phyloP scores from a whole-genome alignment of 2,888 invertebrate genomes.

The Mimas tiliae region DNA sequence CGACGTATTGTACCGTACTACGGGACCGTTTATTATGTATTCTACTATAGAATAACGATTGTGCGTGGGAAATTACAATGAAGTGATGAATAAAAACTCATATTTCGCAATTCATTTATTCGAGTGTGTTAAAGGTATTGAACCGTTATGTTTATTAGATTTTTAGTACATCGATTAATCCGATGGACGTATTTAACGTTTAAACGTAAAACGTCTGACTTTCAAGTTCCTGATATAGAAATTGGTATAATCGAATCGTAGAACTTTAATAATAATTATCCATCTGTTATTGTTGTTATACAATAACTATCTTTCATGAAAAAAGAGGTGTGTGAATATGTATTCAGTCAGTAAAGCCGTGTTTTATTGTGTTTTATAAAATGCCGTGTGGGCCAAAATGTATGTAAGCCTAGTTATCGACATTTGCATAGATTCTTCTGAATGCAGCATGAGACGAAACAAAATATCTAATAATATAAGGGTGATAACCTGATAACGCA shows the following conservation, averaged over 20 bases:
- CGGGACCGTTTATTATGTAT: conserved; percentile 30
- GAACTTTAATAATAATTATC: not conserved
- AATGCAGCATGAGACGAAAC: not conserved
- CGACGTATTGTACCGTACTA: conserved; percentile 24
- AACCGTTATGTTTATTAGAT: not conserved
- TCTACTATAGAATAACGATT: conserved; percentile 19
- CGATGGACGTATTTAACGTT: not conserved
- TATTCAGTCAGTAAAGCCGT: conserved; percentile 12
- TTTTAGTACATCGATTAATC: not conserved
- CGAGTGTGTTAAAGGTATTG: not conserved
- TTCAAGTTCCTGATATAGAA: not conserved
- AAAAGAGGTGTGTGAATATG: not conserved
- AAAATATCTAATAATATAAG: not conserved
- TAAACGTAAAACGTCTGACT: not conserved
- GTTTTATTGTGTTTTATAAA: not conserved
- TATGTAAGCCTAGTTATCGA: not conserved
- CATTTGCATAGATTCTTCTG: not conserved
- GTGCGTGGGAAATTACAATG: conserved; percentile 21
- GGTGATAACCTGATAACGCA: not conserved
- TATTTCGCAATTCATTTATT: conserved; percentile 33
- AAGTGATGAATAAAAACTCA: conserved; percentile 18
- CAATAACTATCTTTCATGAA: too few relatives aligned
- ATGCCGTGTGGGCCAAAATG: not conserved
- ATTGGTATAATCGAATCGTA: not conserved
- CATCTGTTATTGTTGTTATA: not conserved